These are phyloP conservation scores for Merluccius polli DNA, from an alignment of 2,797 vertebrate genomes.

Conservation along the genomic window DNA sequence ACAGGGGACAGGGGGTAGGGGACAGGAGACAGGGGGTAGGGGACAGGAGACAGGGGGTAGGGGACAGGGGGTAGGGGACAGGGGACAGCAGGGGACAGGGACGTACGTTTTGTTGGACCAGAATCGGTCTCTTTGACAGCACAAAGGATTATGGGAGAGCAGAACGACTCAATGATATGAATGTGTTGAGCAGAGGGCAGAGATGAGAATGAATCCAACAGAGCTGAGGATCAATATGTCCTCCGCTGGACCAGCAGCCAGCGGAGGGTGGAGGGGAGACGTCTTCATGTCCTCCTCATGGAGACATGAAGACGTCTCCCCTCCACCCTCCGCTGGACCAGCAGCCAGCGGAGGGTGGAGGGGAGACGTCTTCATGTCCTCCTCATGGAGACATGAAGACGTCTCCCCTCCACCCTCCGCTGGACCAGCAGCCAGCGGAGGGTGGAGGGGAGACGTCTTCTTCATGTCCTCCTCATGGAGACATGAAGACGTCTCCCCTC, in stretches of 20 bases:
- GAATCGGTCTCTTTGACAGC: background rate
- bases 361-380: too few relatives aligned
- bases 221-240: background rate
- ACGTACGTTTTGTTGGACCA: background rate
- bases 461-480: too few relatives aligned
- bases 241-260: background rate
- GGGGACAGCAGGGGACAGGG: background rate
- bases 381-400: too few relatives aligned
- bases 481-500: too few relatives aligned
- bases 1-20: too few relatives aligned
- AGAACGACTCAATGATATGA: slow-evolving; percentile 2
- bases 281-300: background rate
- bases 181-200: background rate
- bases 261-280: background rate
- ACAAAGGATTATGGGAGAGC: background rate
- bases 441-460: too few relatives aligned
- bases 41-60: background rate
- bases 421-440: background rate
- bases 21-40: background rate
- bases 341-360: too few relatives aligned
- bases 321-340: too few relatives aligned
- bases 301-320: background rate
- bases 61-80: background rate
- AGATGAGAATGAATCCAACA: background rate
- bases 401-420: background rate